Conservation (phyloP, 2,797 vertebrate species). For the Astyanax mexicanus region DNA sequence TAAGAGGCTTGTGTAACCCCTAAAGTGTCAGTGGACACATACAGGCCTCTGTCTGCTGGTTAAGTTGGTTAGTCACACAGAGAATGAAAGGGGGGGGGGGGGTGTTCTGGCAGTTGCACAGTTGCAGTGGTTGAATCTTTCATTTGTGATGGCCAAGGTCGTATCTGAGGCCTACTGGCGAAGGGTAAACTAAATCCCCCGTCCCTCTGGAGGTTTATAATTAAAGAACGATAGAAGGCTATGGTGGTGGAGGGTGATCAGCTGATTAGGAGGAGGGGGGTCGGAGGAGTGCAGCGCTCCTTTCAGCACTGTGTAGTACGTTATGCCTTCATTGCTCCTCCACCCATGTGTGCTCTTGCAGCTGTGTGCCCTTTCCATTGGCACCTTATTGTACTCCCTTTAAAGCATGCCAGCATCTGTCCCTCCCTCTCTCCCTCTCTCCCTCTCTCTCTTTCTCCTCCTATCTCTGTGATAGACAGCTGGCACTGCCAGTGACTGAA, state of each 20-base stretch:
- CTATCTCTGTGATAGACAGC: slow-evolving; percentile 43
- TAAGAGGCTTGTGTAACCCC: slow-evolving; percentile 65
- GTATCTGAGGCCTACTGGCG: slow-evolving; percentile 8
- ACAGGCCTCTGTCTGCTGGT: slow-evolving; percentile 10
- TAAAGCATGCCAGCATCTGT: not conserved
- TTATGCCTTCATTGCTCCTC: slow-evolving; percentile 5
- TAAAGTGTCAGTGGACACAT: slow-evolving; percentile 2
- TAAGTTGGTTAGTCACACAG: slow-evolving; percentile 24
- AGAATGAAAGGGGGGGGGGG: no score
- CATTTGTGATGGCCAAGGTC: slow-evolving; percentile 13
- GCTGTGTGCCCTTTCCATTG: slow-evolving; percentile 8
- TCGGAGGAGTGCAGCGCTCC: not conserved
- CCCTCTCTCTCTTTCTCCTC: slow-evolving; percentile 27
- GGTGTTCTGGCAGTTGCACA: not conserved
- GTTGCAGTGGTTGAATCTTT: not conserved
- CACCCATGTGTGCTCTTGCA: slow-evolving; percentile 11
- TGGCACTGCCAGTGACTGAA: slow-evolving; percentile 36
- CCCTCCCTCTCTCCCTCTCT: slow-evolving; percentile 23
- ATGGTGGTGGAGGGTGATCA: slow-evolving; percentile 13
- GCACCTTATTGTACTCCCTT: slow-evolving; percentile 21
- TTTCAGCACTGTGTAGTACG: slow-evolving; percentile 25
- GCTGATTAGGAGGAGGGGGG: slow-evolving; percentile 27
- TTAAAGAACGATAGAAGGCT: slow-evolving; percentile 47
- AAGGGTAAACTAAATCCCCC: slow-evolving; percentile 37
- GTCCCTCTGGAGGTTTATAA: slow-evolving; percentile 51